These are phyloP conservation scores for Hylaeus volcanicus DNA, from an alignment of 1,140 invertebrate species.

Conservation along the genomic window DNA sequence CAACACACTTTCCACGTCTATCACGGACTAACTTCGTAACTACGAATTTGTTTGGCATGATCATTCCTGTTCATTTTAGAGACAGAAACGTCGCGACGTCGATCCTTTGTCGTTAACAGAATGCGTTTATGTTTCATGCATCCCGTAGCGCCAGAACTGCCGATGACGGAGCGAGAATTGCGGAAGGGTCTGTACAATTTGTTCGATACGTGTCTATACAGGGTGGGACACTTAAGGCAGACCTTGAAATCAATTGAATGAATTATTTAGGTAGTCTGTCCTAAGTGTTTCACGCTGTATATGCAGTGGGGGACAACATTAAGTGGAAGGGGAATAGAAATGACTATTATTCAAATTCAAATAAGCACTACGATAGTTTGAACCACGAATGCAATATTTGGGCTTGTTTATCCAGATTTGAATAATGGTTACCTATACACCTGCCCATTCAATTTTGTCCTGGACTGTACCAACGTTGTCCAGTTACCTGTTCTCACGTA, in stretches of 20 bases:
- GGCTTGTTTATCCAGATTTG: too few species aligned
- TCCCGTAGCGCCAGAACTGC: constrained; percentile 67
- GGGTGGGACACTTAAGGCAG: too few species aligned
- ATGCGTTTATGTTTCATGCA: constrained; percentile 69
- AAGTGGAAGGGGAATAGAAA: too few species aligned
- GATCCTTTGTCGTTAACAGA: constrained; percentile 43
- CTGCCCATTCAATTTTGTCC: too few species aligned
- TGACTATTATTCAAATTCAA: too few species aligned
- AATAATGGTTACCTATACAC: too few species aligned
- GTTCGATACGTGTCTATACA: constrained; percentile 12
- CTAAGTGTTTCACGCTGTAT: too few species aligned
- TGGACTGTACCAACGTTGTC: neutral
- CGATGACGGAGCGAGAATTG: constrained; percentile 75
- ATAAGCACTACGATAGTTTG: too few species aligned
- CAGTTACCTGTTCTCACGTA: constrained; percentile 28
- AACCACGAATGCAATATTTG: too few species aligned
- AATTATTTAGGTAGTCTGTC: too few species aligned
- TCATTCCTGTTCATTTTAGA: constrained; percentile 7
- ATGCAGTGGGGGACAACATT: too few species aligned
- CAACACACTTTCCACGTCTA: neutral
- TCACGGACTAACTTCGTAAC: neutral
- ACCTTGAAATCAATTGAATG: too few species aligned
- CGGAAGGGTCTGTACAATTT: constrained; percentile 76
- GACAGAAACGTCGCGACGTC: constrained; percentile 1
- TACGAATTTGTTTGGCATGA: neutral